phyloP scores from a whole-genome alignment of 2,113 vertebrate genomes.

The Tachysurus fulvidraco region DNA sequence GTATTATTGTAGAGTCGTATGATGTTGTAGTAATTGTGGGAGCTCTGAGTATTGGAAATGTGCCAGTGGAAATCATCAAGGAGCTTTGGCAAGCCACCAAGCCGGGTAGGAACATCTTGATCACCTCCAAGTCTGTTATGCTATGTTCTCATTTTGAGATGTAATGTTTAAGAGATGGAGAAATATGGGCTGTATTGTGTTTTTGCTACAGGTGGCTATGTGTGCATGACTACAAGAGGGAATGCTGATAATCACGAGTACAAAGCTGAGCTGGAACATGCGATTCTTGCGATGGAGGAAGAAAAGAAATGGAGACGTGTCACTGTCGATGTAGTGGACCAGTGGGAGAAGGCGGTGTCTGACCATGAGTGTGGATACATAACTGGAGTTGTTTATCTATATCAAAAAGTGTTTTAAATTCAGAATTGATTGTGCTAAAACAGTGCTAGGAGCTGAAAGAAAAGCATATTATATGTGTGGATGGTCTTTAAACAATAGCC shows the following conservation, averaged over 20 bases:
- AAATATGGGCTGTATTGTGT: background rate
- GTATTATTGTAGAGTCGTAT: slow-evolving; percentile 69
- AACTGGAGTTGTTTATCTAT: slow-evolving; percentile 80
- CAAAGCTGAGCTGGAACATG: slow-evolving; percentile 72
- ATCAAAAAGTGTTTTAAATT: slow-evolving; percentile 49
- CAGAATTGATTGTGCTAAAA: background rate
- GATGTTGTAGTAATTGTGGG: slow-evolving; percentile 83
- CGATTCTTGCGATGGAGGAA: slow-evolving; percentile 71
- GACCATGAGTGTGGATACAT: slow-evolving; percentile 77
- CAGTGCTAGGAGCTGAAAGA: background rate
- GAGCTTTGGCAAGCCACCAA: slow-evolving; percentile 81
- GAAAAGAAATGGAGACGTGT: slow-evolving; percentile 74
- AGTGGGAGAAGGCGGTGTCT: slow-evolving; percentile 81
- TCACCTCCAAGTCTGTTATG: too few relatives aligned
- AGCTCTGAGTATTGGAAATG: slow-evolving; percentile 78
- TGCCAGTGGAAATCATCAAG: slow-evolving; percentile 69
- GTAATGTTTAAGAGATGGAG: background rate
- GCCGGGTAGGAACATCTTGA: slow-evolving; percentile 69
- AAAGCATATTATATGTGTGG: background rate
- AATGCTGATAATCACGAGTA: slow-evolving; percentile 77
- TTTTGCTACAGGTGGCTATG: slow-evolving; percentile 74
- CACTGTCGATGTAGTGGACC: slow-evolving; percentile 67
- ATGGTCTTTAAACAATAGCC: too few relatives aligned
- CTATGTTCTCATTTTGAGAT: background rate
- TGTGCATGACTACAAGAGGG: slow-evolving; percentile 86